A percentile compares a stretch with the other conserved stretches of the same genome.
phyloP scores from a whole-genome alignment of 2,888 invertebrate genomes.

The Stomorhina lunata region DNA sequence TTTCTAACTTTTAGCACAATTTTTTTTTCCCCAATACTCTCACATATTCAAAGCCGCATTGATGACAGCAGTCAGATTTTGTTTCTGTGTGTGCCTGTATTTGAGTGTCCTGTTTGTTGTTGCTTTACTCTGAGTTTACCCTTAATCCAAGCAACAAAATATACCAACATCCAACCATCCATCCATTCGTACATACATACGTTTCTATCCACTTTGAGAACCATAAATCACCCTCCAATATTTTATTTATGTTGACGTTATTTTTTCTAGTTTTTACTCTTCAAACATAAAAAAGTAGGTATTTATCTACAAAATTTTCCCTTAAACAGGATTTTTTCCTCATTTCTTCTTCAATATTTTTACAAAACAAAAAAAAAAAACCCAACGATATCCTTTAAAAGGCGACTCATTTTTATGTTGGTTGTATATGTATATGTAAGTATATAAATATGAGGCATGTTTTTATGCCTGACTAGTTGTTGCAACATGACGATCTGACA shows the following conservation, averaged over 20 bases:
- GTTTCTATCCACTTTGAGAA: slow-evolving; percentile 25
- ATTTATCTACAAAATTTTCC: slow-evolving; percentile 53
- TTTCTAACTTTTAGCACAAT: slow-evolving; percentile 29
- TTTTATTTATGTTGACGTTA: slow-evolving; percentile 35
- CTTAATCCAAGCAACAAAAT: too few species aligned
- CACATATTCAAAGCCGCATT: background rate
- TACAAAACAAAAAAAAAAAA: too few species aligned
- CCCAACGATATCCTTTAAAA: slow-evolving; percentile 10
- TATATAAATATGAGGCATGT: background rate
- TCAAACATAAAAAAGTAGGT: too few species aligned
- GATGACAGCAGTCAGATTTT: slow-evolving; percentile 10
- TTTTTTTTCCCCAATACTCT: background rate
- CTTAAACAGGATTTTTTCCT: slow-evolving; percentile 42
- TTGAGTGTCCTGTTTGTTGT: slow-evolving; percentile 21
- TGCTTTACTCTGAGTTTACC: slow-evolving; percentile 53
- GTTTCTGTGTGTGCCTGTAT: background rate
- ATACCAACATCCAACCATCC: background rate
- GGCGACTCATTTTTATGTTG: slow-evolving; percentile 2
- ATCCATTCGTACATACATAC: background rate
- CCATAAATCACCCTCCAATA: slow-evolving; percentile 62
- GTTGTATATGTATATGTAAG: background rate
- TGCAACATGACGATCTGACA: slow-evolving; percentile 54
- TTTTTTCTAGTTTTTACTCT: slow-evolving; percentile 12
- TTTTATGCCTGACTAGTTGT: slow-evolving; percentile 51
- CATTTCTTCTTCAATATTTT: slow-evolving; percentile 15